Percentiles rank a stretch among this genome's conserved stretches.
Conservation (phyloP, 1,140 invertebrate genomes). For the Anoplophora glabripennis region DNA sequence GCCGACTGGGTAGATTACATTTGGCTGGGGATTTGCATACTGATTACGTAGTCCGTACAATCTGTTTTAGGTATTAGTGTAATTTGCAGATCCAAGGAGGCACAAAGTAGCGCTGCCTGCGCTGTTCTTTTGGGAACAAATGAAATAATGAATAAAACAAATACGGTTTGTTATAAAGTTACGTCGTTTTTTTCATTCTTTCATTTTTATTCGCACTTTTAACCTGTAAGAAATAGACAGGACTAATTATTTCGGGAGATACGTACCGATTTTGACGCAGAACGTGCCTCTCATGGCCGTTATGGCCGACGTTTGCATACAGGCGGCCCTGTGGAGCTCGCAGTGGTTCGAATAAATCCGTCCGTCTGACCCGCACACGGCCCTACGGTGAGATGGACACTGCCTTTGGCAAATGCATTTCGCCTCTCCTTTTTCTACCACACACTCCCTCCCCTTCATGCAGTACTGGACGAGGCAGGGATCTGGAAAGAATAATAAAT, state of each 20-base stretch:
- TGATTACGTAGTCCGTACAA: too few species aligned
- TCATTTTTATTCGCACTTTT: too few species aligned
- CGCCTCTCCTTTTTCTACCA: constrained; percentile 53
- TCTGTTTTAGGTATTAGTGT: too few species aligned
- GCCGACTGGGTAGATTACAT: too few species aligned
- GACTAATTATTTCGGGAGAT: not conserved
- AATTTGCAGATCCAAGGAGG: too few species aligned
- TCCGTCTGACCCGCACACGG: constrained; percentile 74
- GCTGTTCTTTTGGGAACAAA: too few species aligned
- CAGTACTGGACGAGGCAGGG: constrained; percentile 66
- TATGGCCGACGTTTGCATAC: constrained; percentile 58
- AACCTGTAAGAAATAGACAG: not conserved
- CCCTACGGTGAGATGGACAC: constrained; percentile 57
- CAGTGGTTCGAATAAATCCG: constrained; percentile 73
- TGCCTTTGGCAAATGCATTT: constrained; percentile 63
- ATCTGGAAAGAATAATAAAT: constrained; percentile 51
- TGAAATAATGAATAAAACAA: too few species aligned
- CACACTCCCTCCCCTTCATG: constrained; percentile 66
- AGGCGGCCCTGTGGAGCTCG: constrained; percentile 70
- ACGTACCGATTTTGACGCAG: constrained; percentile 52
- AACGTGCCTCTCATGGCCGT: constrained; percentile 55
- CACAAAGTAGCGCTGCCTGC: too few species aligned
- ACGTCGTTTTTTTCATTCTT: too few species aligned
- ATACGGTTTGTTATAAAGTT: too few species aligned
- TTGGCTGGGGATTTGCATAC: too few species aligned